These are phyloP conservation scores for Mareca penelope DNA, from an alignment of 2,797 vertebrate genomes.

Conservation along the genomic window DNA sequence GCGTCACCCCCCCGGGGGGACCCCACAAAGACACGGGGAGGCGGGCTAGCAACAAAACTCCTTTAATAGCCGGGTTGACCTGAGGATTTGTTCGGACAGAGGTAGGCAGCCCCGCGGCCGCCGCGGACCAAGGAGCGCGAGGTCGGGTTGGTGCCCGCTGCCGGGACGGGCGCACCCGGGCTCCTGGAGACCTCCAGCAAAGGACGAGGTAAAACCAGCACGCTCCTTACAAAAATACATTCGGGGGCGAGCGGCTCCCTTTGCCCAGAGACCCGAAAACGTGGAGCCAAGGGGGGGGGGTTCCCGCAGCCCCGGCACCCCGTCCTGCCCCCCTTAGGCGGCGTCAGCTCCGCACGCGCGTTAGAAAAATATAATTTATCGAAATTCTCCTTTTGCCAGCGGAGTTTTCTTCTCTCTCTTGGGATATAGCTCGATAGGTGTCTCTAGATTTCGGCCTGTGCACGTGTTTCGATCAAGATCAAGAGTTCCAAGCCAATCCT, in stretches of 20 bases:
- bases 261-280: background rate
- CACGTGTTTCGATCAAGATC: background rate
- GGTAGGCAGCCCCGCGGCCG: background rate
- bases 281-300: background rate
- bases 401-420: conserved; percentile 14
- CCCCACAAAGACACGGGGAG: background rate
- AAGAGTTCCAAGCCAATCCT: conserved; percentile 23
- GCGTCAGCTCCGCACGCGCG: background rate
- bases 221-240: conserved; percentile 85
- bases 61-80: conserved; percentile 75
- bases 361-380: conserved; percentile 80
- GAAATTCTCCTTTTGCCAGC: conserved; percentile 2
- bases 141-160: background rate
- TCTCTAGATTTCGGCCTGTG: background rate
- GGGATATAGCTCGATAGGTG: background rate
- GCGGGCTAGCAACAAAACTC: conserved; percentile 65
- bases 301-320: background rate
- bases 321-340: background rate
- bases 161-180: background rate
- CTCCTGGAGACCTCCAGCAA: background rate
- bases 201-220: conserved; percentile 34
- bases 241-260: conserved; percentile 64
- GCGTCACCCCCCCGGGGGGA: background rate
- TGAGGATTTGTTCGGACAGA: conserved; percentile 71
- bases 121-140: accelerated